Evolutionary conservation across 2,888 invertebrate species (phyloP).

Genomic region (Phragmatobia fuliginosa): DNA sequence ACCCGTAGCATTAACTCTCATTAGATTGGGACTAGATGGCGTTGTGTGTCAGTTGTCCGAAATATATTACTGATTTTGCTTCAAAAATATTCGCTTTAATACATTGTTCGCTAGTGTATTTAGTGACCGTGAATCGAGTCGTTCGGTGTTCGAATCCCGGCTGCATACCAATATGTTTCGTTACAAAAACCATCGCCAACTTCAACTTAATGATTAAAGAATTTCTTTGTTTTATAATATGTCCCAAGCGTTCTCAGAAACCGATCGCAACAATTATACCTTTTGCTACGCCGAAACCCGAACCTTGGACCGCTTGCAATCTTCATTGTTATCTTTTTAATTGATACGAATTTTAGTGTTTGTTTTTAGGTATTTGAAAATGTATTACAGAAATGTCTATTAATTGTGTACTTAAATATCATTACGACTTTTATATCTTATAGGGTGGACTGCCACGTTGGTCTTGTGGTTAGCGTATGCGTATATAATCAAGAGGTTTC

Average conservation of each 20-base stretch:
- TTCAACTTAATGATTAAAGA: slow-evolving; percentile 19
- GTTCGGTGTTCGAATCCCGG: slow-evolving; percentile 16
- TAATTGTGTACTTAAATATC: background rate
- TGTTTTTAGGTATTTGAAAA: slow-evolving; percentile 4
- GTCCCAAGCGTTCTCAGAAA: slow-evolving; percentile 23
- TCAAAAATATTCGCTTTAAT: background rate
- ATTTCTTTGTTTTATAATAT: slow-evolving; percentile 23
- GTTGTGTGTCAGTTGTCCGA: too few species aligned
- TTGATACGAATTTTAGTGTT: slow-evolving; percentile 9
- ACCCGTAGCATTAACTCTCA: too few species aligned
- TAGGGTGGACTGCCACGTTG: too few species aligned
- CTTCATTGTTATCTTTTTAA: slow-evolving; percentile 23
- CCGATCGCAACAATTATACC: slow-evolving; percentile 26
- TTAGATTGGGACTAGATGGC: too few species aligned
- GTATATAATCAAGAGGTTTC: too few species aligned
- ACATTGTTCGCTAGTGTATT: background rate
- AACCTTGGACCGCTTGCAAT: slow-evolving; percentile 14
- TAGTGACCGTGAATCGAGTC: background rate
- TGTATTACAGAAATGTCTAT: background rate
- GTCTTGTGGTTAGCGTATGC: too few species aligned
- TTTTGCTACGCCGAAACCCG: slow-evolving; percentile 20
- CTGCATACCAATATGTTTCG: slow-evolving; percentile 19
- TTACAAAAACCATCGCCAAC: slow-evolving; percentile 12
- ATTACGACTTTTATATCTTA: too few species aligned
- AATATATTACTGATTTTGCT: background rate